Base-by-base conservation (phyloP, 2,797 vertebrate genomes). In the Cuculus canorus region DNA sequence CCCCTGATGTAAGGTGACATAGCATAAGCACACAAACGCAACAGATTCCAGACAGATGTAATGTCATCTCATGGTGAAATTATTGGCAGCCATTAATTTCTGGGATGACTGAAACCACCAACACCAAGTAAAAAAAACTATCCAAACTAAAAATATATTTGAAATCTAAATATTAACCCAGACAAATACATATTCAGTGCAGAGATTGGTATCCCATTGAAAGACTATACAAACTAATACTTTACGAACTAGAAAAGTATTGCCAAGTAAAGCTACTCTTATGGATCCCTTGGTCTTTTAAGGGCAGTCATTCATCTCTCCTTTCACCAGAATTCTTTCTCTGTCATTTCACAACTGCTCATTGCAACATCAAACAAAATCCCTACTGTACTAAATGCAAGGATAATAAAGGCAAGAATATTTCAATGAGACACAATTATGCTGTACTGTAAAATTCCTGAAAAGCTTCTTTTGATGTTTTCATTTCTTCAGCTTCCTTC, bases 381-480 rank as follows among this genome's bases (percentile, higher is more conserved):
- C 10, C 33, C 57, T 50, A 11, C 57, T 47, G 33, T 12, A 92
- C 18, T 54, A 86, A 75, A 75, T 9, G 9, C 17, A 95, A 87
- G 61, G 33, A 52, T 41, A 87, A 59, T 18, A 87, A 80, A 82
- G 30, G 9, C 13, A 80, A 82, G 4, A 88, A 1, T 11, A 69
- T 76, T 92, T 84, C 82, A 92, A 84, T 60, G 32, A 72, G 37
- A 69, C 30, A 47, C 12, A 88, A 75, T 81, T 64, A 68, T 17
- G 9, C 7, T 60, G 17, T 11, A 54, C 25, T 53, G 33, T 45
- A 68, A 70, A 84, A 84, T 25, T 64, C 39, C 54, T 45, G 7
- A 71, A 63, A 27, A 18, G 15, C 18, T 50, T 11, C 5, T 80
- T 79, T 32, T 11, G 2, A 17, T 35, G 54, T 65, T 76, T 82